Conservation (phyloP, 2,113 vertebrate genomes). For the Oreochromis tanganicae region DNA sequence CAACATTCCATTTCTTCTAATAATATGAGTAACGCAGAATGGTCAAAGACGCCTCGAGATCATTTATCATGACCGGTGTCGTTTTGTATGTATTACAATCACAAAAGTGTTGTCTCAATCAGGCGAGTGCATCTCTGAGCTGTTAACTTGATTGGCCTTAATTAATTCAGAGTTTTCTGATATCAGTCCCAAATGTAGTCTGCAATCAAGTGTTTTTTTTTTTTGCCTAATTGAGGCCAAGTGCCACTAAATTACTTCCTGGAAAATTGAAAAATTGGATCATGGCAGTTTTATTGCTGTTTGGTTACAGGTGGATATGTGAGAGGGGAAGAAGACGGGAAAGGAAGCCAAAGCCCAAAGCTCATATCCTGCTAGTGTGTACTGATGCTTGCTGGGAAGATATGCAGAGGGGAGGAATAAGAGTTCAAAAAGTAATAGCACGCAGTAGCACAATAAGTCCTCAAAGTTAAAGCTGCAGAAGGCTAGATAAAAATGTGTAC, state of each 20-base stretch:
- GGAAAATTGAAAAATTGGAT: slow-evolving; percentile 12
- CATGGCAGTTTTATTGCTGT: slow-evolving; percentile 14
- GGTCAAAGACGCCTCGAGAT: neutral
- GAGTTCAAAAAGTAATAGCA: neutral
- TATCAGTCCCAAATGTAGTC: slow-evolving; percentile 11
- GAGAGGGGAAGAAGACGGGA: neutral
- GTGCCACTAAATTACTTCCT: slow-evolving; percentile 12
- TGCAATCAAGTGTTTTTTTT: neutral
- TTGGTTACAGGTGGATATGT: slow-evolving; percentile 32
- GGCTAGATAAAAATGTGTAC: neutral
- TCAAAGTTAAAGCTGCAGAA: neutral
- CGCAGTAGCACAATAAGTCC: neutral
- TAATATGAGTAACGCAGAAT: neutral
- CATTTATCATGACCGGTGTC: neutral
- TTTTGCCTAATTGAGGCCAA: slow-evolving; percentile 15
- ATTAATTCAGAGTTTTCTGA: slow-evolving; percentile 10
- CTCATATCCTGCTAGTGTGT: neutral
- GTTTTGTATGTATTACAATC: neutral
- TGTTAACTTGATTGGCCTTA: neutral
- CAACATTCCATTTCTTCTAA: neutral
- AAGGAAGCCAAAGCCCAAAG: neutral
- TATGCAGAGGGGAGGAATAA: neutral
- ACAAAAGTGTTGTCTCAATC: neutral
- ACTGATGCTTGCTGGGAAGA: neutral
- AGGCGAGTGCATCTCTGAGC: neutral